phyloP scores from a whole-genome alignment of 2,797 vertebrate genomes.

The Tadarida brasiliensis region DNA sequence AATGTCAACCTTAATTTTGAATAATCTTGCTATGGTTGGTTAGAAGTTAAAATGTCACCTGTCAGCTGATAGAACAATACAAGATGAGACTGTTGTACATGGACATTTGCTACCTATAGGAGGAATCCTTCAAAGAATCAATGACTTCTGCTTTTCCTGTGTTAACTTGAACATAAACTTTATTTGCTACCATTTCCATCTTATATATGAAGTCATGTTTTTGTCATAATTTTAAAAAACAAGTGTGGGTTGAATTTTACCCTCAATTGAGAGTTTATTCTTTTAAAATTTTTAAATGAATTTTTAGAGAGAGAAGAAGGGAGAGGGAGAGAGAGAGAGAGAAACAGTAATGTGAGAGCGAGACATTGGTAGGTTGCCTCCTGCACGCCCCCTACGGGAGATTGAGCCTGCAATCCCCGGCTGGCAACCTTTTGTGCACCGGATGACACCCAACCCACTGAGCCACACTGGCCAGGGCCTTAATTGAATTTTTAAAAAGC shows the following conservation, averaged over 20 bases:
- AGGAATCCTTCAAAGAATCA: background rate
- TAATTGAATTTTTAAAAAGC: constrained; percentile 58
- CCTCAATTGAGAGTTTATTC: background rate
- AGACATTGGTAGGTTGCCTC: background rate
- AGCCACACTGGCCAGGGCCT: background rate
- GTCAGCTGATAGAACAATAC: background rate
- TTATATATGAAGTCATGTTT: background rate
- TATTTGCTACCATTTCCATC: background rate
- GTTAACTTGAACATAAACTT: background rate
- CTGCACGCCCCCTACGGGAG: background rate
- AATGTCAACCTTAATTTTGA: constrained; percentile 63
- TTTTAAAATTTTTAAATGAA: background rate
- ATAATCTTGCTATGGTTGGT: background rate
- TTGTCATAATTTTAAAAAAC: constrained; percentile 7
- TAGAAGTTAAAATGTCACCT: constrained; percentile 57
- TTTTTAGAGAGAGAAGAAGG: background rate
- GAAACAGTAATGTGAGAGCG: background rate
- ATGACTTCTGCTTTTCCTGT: background rate
- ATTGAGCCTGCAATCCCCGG: background rate
- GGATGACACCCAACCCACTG: background rate
- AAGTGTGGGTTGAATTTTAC: background rate
- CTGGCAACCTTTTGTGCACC: background rate
- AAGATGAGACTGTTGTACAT: background rate
- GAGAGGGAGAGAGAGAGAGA: background rate
- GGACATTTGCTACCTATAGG: background rate